Conservation (phyloP, 2,888 invertebrate species). For the Sturmia bella region DNA sequence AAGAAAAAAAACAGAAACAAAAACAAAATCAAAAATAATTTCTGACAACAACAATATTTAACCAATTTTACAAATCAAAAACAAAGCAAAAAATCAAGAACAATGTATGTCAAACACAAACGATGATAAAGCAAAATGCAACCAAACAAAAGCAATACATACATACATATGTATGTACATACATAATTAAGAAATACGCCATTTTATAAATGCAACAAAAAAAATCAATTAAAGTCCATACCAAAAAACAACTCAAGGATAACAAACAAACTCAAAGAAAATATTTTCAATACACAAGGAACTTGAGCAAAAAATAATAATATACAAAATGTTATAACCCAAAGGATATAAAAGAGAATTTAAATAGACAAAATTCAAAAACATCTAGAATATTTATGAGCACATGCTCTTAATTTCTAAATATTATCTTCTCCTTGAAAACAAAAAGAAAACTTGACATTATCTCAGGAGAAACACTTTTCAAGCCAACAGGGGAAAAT, state of each 20-base stretch:
- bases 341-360: constrained; percentile 61
- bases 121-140: constrained; percentile 16
- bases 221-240: constrained; percentile 35
- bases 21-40: constrained; percentile 23
- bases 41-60: neutral
- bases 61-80: constrained; percentile 5
- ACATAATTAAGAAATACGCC: constrained; percentile 66
- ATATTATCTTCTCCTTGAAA: neutral
- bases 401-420: constrained; percentile 28
- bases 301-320: constrained; percentile 13
- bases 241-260: constrained; percentile 42
- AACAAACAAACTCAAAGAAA: constrained; percentile 38
- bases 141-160: neutral
- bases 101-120: constrained; percentile 50
- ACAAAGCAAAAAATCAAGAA: neutral
- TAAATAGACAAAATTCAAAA: constrained; percentile 26
- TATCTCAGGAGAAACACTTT: constrained; percentile 19
- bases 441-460: constrained; percentile 16
- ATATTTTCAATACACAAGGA: constrained; percentile 4
- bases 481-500: constrained; percentile 43
- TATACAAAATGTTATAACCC: constrained; percentile 58
- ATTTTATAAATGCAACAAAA: constrained; percentile 55
- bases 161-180: too few relatives aligned
- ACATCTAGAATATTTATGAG: constrained; percentile 6
- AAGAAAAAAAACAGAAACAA: constrained; percentile 18